Evolutionary conservation across 1,140 invertebrate species (phyloP), one percentile per base, ranked within the genome.

Genomic region (Euura lappo): DNA sequence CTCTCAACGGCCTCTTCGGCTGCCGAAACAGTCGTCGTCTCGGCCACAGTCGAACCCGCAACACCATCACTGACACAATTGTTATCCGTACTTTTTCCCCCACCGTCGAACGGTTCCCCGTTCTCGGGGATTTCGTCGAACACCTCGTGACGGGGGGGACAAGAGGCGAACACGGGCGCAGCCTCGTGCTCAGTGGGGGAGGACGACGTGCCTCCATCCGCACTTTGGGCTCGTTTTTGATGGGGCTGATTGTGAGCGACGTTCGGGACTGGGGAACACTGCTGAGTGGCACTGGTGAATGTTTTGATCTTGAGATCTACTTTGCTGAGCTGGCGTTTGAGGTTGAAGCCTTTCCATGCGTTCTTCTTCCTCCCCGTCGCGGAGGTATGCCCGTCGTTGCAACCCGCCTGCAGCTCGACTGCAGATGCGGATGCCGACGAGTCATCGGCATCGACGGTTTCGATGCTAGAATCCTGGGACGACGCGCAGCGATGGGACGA

Each of bases 301-400:
- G 91, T 92, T 81, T 94, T 93, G 76, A 95, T 89, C 85, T 94
- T 95, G 79, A 94, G 89, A 86, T 95, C 94, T 72, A 94, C 93
- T 86, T 91, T 94, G 73, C 92, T 94, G 76, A 95, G 89, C 85
- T 94, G 94, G 82, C 94, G 91, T 85, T 95, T 95, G 65, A 95
- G 88, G 81, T 91, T 94, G 84, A 95, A 93, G 71, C 89, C 90
- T 85, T 92, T 93, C 92, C 92, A 93, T 60, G 91, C 89, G 72
- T 83, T 83, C 76, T 78, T 82, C 78, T 86, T 87, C 83, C 46
- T 80, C 80, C 71, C 79, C 76, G 51, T 72, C 51, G 64, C 73
- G 42, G 43, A 28, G 28, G 28, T 65, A 77, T 80, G 73, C 67
- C 70, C 10, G 60, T 51, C 46, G 80, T 65, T 46, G 78, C 65